phyloP scores from a whole-genome alignment of 2,797 vertebrate species.

The Siniperca scherzeri region DNA sequence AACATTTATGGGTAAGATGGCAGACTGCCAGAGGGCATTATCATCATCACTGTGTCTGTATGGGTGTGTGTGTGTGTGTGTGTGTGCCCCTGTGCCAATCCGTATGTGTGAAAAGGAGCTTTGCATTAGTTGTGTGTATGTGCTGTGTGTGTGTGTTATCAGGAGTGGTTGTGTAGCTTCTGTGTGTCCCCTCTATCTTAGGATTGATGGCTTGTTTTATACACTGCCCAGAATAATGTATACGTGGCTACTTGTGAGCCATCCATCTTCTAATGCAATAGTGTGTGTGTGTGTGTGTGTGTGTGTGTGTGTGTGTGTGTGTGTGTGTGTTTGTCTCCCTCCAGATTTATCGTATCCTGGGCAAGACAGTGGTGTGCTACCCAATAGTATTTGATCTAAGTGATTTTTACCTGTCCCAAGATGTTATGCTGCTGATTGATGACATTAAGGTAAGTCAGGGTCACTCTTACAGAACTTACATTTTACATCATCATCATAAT shows the following conservation, averaged over 20 bases:
- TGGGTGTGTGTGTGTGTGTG: conserved; percentile 1
- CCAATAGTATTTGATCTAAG: conserved; percentile 99
- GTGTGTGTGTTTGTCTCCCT: conserved; percentile 44
- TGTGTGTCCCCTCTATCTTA: conserved; percentile 46
- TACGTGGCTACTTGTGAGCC: conserved; percentile 62
- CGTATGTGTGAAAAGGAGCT: conserved; percentile 29
- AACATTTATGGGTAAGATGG: conserved; percentile 73
- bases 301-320: conserved; percentile 42
- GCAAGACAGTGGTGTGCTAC: conserved; percentile 98
- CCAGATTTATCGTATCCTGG: conserved; percentile 98
- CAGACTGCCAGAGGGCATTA: conserved; percentile 75
- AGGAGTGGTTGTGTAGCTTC: conserved; percentile 30
- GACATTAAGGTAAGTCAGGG: conserved; percentile 94
- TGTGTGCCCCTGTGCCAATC: conserved; percentile 33
- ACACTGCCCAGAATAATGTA: conserved; percentile 69
- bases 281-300: conserved; percentile 46
- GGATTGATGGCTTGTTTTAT: conserved; percentile 78
- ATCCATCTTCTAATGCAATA: conserved; percentile 74
- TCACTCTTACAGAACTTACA: conserved; percentile 1
- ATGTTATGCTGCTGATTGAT: conserved; percentile 98
- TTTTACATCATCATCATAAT: too few species aligned
- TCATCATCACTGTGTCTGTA: conserved; percentile 62
- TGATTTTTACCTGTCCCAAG: conserved; percentile 99
- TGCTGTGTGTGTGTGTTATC: conserved; percentile 40
- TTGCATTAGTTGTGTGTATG: conserved; percentile 37